These are phyloP conservation scores for Drosophila niveifrons DNA, from an alignment of 2,888 invertebrate genomes.

Conservation along the genomic window DNA sequence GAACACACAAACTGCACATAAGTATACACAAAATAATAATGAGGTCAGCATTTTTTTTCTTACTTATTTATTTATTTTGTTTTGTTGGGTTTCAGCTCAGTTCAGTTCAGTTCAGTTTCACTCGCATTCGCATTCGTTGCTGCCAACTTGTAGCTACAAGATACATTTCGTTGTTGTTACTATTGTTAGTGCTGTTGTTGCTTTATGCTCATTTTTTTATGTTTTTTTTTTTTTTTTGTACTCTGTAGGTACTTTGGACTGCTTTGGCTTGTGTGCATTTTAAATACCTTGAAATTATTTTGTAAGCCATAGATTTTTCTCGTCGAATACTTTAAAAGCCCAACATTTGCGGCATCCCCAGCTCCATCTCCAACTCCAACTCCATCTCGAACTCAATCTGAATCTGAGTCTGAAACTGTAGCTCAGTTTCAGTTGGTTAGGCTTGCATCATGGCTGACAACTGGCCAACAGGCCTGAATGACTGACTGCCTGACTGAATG, in stretches of 20 bases:
- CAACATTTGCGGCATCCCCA: slow-evolving; percentile 4
- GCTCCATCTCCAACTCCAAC: neutral
- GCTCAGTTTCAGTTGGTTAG: slow-evolving; percentile 46
- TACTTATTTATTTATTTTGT: slow-evolving; percentile 54
- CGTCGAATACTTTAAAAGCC: slow-evolving; percentile 47
- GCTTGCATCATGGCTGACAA: slow-evolving; percentile 52
- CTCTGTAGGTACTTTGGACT: slow-evolving; percentile 48
- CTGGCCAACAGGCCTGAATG: slow-evolving; percentile 32
- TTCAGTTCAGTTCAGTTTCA: slow-evolving; percentile 66
- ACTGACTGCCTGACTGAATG: slow-evolving; percentile 19
- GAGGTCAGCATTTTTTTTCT: slow-evolving; percentile 72
- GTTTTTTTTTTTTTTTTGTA: slow-evolving; percentile 25
- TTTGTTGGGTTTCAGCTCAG: slow-evolving; percentile 32
- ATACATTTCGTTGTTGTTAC: slow-evolving; percentile 62
- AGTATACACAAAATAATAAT: slow-evolving; percentile 72
- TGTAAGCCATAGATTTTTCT: slow-evolving; percentile 66
- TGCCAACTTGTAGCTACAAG: slow-evolving; percentile 75
- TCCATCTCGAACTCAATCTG: neutral
- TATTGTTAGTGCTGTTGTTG: slow-evolving; percentile 35
- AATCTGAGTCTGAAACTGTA: slow-evolving; percentile 15
- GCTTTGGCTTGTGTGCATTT: slow-evolving; percentile 67
- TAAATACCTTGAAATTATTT: slow-evolving; percentile 75
- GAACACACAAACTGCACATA: slow-evolving; percentile 48
- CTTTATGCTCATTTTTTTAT: slow-evolving; percentile 7
- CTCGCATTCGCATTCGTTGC: slow-evolving; percentile 58